Evolutionary conservation across 1,140 invertebrate species (phyloP).

Genomic region (Caenorhabditis brenneri): DNA sequence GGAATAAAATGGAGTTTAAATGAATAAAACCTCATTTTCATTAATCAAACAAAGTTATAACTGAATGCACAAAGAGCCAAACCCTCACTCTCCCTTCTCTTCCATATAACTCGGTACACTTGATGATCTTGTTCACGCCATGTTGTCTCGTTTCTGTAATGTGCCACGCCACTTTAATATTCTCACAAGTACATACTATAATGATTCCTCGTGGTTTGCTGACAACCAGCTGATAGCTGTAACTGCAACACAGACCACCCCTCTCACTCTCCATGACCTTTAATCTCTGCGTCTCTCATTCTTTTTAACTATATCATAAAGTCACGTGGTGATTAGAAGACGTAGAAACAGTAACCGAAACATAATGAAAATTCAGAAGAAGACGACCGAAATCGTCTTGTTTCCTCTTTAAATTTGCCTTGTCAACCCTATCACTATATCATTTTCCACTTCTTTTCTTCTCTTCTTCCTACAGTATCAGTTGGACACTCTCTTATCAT

Average conservation of each 20-base stretch:
- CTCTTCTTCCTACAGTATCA: neutral
- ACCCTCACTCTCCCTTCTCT: no score
- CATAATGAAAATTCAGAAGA: neutral
- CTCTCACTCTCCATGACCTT: neutral
- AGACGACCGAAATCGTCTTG: neutral
- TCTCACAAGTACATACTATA: neutral
- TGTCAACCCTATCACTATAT: slow-evolving; percentile 25
- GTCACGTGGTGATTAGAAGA: slow-evolving; percentile 6
- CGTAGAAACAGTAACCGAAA: neutral
- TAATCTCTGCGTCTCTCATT: neutral
- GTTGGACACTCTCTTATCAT: neutral
- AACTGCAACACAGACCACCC: neutral
- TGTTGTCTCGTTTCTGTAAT: neutral
- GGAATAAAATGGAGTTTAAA: no score
- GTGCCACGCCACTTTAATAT: neutral
- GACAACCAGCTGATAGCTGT: slow-evolving; percentile 29
- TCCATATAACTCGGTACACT: no score
- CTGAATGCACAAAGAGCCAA: no score
- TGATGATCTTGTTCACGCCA: neutral
- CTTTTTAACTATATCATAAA: neutral
- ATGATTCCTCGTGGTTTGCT: slow-evolving; percentile 13
- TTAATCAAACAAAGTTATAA: no score
- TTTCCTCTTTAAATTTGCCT: neutral
- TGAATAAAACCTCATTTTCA: no score
- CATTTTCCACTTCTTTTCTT: neutral